Evolutionary conservation across 2,797 vertebrate genomes (phyloP), one percentile per base, ranked within the genome.

Genomic region (Poeciliopsis turneri): DNA sequence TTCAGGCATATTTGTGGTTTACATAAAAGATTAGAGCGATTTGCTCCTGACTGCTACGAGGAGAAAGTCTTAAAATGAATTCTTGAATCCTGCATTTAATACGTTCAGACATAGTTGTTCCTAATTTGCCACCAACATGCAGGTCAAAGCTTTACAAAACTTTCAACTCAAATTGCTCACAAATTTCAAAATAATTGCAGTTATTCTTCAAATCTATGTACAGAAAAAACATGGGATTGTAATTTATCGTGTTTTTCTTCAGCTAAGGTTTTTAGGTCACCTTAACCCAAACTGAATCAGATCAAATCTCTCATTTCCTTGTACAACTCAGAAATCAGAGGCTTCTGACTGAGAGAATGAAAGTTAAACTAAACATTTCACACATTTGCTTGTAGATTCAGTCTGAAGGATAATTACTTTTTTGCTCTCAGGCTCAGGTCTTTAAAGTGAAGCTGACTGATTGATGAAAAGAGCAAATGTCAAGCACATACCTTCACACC

Each of bases 401-500:
- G 78, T 61, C 82, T 76, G 43, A 28, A 51, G 8, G 49, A 25
- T 1, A 53, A 47, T 74, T 69, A 15, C 64, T 70, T 59, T 6
- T 51, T 23, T 70, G 75, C n/a, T 5, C 23, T 55, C 49, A 53
- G 49, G 10, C 39, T 15, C 23, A 55, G 28, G 76, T 53, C n/a
- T 77, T 66, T 66, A 79, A 69, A 85, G 81, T 55, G 76, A 82
- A 81, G 16, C 78, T 81, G 85, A 85, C 78, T 78, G 79, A 45
- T 77, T 61, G 79, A 69, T 78, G 41, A 36, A 77, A 55, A 75
- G 68, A n/a, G n/a, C 20, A 25, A 81, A 74, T 66, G 84, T 72
- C 75, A 80, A 10, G 59, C 84, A 78, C 77, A 77, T 79, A 80
- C 76, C 72, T 76, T 18, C 78, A 69, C 72, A 55, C 39, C 79